Evolutionary conservation across 2,888 invertebrate species (phyloP).

Genomic region (Acanthosepion esculentum): DNA sequence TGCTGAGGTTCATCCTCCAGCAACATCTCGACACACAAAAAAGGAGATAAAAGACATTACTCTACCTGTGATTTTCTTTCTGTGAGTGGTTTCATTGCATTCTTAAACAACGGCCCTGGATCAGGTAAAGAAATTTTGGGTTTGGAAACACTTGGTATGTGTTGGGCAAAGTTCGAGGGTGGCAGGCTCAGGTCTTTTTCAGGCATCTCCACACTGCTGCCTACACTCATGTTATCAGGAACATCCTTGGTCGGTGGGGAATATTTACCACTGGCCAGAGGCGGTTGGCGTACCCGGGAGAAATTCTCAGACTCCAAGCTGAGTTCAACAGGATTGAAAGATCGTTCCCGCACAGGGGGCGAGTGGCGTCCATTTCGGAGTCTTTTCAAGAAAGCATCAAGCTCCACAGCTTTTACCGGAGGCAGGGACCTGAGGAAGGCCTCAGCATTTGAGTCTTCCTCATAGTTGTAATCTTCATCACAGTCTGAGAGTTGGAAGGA

Average conservation of each 20-base stretch:
- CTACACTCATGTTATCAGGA: slow-evolving; percentile 48
- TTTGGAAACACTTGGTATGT: slow-evolving; percentile 58
- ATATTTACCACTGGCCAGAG: background rate
- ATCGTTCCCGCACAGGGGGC: slow-evolving; percentile 62
- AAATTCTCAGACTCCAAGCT: background rate
- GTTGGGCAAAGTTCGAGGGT: slow-evolving; percentile 52
- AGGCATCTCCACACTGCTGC: slow-evolving; percentile 39
- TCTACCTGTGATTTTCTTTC: background rate
- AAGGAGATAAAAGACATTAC: background rate
- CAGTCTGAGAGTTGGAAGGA: slow-evolving; percentile 42
- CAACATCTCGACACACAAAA: too few relatives aligned
- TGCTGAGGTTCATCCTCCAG: too few relatives aligned
- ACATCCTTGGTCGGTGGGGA: background rate
- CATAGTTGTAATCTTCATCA: slow-evolving; percentile 39
- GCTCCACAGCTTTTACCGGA: slow-evolving; percentile 58
- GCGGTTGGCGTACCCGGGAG: background rate
- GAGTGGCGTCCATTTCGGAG: slow-evolving; percentile 53
- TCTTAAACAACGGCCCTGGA: slow-evolving; percentile 34
- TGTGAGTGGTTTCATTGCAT: slow-evolving; percentile 43
- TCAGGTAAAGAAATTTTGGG: slow-evolving; percentile 50
- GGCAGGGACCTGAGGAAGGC: slow-evolving; percentile 61
- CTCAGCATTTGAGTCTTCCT: slow-evolving; percentile 58
- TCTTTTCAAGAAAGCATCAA: slow-evolving; percentile 57
- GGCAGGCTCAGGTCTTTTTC: slow-evolving; percentile 47
- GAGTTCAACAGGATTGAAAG: slow-evolving; percentile 57